Evolutionary conservation across 2,797 vertebrate species (phyloP), one percentile per base, ranked within the genome.

Genomic region (Phrynocephalus guinanensis): DNA sequence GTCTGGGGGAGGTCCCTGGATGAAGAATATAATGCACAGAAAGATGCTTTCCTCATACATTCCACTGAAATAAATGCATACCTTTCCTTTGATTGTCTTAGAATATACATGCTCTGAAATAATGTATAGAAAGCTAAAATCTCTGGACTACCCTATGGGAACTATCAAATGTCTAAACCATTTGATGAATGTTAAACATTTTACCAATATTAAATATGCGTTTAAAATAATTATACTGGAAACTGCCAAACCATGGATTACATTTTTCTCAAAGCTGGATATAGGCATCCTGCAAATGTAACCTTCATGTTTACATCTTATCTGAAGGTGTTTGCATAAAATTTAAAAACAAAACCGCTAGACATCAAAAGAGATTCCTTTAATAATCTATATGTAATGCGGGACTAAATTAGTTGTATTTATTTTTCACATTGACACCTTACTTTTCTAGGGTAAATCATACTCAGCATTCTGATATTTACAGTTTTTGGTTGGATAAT

Each of bases 301-400:
- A 92, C 66, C 72, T 86, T n/a, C 71, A 50, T 86, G 72, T 33
- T 83, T 79, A 85, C 81, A 89, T 93, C 52, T 63, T 60, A 76
- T 22, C 70, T 78, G 67, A 82, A 83, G 89, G 90, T 86, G 79
- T 85, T 88, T 50, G n/a, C 82, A 8, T 91, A 86, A 87, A 88
- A 38, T 89, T 85, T 50, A 84, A 87, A 71, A 94, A 90, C 63
- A 93, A 93, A 79, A 91, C 87, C 82, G 70, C 67, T 92, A 71
- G 80, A 22, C 56, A 83, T 90, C 75, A 88, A 85, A 94, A 66
- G 2, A 44, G 84, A 86, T 26, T 82, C 11, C 11, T 94, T 93
- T 93, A 89, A 92, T 93, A 89, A 92, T 93, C 66, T 11, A 83
- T 92, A 86, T 93, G 93, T 95, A 92, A 93, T 92, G 67, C n/a